A percentile compares a stretch with the other conserved stretches of the same genome.
These are phyloP conservation scores for Chalcosyrphus nemorum DNA, from an alignment of 2,888 invertebrate genomes.

Conservation along the genomic window DNA sequence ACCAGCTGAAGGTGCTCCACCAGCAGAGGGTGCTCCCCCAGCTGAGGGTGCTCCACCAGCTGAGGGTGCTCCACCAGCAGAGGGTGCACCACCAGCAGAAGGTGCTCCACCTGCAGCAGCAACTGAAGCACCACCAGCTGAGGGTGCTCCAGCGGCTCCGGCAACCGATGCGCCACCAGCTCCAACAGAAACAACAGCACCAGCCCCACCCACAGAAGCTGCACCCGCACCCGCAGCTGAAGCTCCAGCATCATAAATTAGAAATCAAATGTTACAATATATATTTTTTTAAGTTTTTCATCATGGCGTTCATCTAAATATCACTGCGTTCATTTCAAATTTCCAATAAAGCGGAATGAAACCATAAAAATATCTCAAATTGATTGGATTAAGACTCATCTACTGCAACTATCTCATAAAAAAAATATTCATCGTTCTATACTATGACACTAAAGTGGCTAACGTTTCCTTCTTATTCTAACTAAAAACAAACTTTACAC, in stretches of 20 bases:
- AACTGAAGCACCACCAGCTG: slow-evolving; percentile 69
- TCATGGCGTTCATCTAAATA: slow-evolving; percentile 44
- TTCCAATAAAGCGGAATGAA: slow-evolving; percentile 55
- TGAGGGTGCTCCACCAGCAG: slow-evolving; percentile 75
- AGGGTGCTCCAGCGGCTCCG: slow-evolving; percentile 64
- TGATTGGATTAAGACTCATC: slow-evolving; percentile 18
- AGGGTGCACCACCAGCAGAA: slow-evolving; percentile 53
- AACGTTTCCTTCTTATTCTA: slow-evolving; percentile 60
- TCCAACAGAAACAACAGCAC: slow-evolving; percentile 39
- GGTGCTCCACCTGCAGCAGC: slow-evolving; percentile 54
- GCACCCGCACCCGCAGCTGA: slow-evolving; percentile 73
- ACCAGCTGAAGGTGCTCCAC: slow-evolving; percentile 74
- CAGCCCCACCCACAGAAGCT: slow-evolving; percentile 32
- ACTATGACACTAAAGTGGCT: slow-evolving; percentile 43
- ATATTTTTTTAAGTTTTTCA: slow-evolving; percentile 53
- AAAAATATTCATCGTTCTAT: slow-evolving; percentile 50
- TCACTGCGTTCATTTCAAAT: slow-evolving; percentile 39
- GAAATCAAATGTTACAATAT: background rate
- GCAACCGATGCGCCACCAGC: slow-evolving; percentile 60
- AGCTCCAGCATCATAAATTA: slow-evolving; percentile 74
- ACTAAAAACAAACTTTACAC: background rate
- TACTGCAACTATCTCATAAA: slow-evolving; percentile 50
- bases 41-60: slow-evolving; percentile 73
- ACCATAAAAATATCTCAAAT: slow-evolving; percentile 32
- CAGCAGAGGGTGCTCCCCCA: slow-evolving; percentile 74